Percentiles rank a stretch among this genome's conserved stretches.
Evolutionary conservation across 2,888 invertebrate genomes (phyloP).

Genomic region (Germaria angustata): DNA sequence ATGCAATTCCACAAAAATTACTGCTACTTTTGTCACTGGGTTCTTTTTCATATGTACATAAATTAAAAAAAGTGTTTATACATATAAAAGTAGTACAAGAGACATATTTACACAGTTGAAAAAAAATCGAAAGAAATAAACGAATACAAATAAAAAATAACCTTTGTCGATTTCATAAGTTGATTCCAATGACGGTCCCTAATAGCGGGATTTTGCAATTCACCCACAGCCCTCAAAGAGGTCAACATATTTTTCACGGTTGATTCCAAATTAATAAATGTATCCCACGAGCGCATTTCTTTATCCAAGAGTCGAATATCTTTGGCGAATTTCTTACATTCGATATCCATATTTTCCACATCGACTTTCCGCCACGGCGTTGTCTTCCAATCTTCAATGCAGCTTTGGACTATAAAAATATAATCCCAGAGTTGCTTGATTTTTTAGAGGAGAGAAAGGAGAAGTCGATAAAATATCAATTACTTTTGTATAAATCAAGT

Average conservation of each 20-base stretch:
- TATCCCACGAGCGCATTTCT: slow-evolving; percentile 97
- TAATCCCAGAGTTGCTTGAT: slow-evolving; percentile 96
- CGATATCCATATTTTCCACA: slow-evolving; percentile 99
- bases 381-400: slow-evolving; percentile 98
- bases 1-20: too few relatives aligned
- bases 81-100: too few relatives aligned
- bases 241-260: slow-evolving; percentile 98
- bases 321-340: slow-evolving; percentile 98
- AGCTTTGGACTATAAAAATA: slow-evolving; percentile 91
- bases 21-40: too few relatives aligned
- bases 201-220: slow-evolving; percentile 97
- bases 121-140: background rate
- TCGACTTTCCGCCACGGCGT: slow-evolving; percentile 98
- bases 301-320: slow-evolving; percentile 95
- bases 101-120: slow-evolving; percentile 44
- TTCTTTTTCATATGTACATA: background rate
- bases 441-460: background rate
- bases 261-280: slow-evolving; percentile 92
- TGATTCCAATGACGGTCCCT: slow-evolving; percentile 98
- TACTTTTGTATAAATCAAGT: background rate
- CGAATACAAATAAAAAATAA: slow-evolving; percentile 76
- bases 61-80: background rate
- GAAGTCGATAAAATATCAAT: background rate
- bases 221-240: slow-evolving; percentile 95
- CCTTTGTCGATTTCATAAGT: slow-evolving; percentile 97